Evolutionary conservation across 2,797 vertebrate species (phyloP).

Genomic region (Pipistrellus nathusii): DNA sequence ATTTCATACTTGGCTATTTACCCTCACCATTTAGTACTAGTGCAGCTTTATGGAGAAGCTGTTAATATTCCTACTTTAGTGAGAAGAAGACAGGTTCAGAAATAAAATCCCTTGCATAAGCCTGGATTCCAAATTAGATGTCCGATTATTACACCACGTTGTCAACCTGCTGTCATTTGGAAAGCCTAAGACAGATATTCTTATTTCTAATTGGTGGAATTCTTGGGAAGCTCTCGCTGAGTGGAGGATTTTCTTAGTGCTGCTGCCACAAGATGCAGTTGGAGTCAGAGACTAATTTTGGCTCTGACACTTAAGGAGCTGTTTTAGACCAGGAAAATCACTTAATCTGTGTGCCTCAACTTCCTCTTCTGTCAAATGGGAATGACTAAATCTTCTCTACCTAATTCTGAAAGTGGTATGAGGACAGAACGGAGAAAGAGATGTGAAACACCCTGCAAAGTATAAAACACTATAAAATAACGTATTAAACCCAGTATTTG

Average conservation of each 20-base stretch:
- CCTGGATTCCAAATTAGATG: constrained; percentile 33
- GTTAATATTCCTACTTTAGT: constrained; percentile 35
- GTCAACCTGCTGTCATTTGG: background rate
- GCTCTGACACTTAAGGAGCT: background rate
- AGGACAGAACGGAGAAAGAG: background rate
- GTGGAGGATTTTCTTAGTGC: background rate
- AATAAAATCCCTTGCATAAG: constrained; percentile 55
- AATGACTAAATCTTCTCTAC: constrained; percentile 9
- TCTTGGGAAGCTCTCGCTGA: background rate
- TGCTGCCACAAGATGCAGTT: background rate
- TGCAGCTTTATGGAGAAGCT: background rate
- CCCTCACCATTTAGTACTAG: constrained; percentile 28
- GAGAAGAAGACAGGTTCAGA: constrained; percentile 30
- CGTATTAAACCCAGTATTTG: background rate
- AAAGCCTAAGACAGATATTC: constrained; percentile 36
- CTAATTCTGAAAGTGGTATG: constrained; percentile 1
- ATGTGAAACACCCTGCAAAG: background rate
- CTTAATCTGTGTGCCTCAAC: constrained; percentile 1
- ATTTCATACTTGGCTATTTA: background rate
- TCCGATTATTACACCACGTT: background rate
- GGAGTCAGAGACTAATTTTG: background rate
- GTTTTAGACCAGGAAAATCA: constrained; percentile 16
- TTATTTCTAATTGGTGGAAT: constrained; percentile 15
- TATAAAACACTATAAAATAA: constrained; percentile 5
- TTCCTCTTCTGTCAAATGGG: constrained; percentile 29